phyloP scores from a whole-genome alignment of 2,113 vertebrate genomes.

The Microcebus griseorufus region DNA sequence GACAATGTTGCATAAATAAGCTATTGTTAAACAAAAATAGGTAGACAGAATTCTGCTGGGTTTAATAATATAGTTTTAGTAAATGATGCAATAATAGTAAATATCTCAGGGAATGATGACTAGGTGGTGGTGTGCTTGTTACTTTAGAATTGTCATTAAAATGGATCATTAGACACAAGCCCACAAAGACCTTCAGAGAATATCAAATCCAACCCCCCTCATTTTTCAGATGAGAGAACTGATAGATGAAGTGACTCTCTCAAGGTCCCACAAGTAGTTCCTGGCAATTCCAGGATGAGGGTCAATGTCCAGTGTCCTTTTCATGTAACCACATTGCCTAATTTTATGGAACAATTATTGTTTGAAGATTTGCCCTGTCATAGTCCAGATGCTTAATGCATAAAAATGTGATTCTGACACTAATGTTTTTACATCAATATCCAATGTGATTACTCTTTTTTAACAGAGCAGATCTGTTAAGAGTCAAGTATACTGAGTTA shows the following conservation, averaged over 20 bases:
- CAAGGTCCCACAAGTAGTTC: neutral
- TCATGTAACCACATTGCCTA: neutral
- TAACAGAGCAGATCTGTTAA: neutral
- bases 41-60: neutral
- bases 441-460: conserved; percentile 3
- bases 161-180: neutral
- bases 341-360: conserved; percentile 34
- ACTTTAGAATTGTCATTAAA: neutral
- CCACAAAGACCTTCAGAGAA: neutral
- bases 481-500: neutral
- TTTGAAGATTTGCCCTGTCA: conserved; percentile 13
- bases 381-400: conserved; percentile 52
- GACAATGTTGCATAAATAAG: neutral
- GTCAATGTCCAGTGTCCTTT: neutral
- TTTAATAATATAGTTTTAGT: neutral
- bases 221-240: neutral
- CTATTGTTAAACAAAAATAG: neutral
- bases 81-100: neutral
- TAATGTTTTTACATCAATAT: neutral
- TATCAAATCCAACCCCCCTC: neutral
- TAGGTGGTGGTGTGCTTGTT: neutral
- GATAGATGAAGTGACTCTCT: neutral
- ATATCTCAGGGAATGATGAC: neutral
- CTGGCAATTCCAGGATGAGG: neutral
- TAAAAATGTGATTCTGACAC: conserved; percentile 55